Conservation (phyloP, 2,113 vertebrate species). For the Python bivittatus region DNA sequence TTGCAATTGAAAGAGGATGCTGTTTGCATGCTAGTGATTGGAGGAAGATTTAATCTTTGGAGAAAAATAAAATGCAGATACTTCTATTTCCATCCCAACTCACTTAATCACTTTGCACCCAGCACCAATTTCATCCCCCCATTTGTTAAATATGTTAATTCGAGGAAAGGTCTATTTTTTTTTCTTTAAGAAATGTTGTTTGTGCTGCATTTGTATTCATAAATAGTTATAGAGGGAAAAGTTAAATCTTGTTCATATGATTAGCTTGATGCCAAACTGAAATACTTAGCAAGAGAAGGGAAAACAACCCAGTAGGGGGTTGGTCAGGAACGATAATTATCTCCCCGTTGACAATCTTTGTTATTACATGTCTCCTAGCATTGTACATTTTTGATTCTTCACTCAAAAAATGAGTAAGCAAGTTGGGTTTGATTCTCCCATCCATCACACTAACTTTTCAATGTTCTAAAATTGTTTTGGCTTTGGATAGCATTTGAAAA, state of each 20-base stretch:
- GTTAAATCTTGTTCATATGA: conserved; percentile 39
- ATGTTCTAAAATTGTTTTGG: not conserved
- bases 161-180: conserved; percentile 45
- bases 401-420: not conserved
- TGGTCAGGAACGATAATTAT: not conserved
- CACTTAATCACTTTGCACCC: conserved; percentile 15
- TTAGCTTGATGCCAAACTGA: conserved; percentile 27
- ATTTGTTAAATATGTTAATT: conserved; percentile 52
- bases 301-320: not conserved
- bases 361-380: not conserved
- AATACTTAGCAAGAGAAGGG: not conserved
- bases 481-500: not conserved
- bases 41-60: conserved; percentile 49
- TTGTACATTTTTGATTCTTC: not conserved
- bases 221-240: not conserved
- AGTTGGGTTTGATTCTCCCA: not conserved
- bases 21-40: conserved; percentile 18
- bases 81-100: conserved; percentile 31
- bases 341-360: not conserved
- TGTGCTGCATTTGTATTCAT: conserved; percentile 47
- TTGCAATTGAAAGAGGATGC: conserved; percentile 47
- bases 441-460: not conserved
- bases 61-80: conserved; percentile 53
- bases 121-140: not conserved
- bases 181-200: conserved; percentile 48